Percentiles rank a stretch among this genome's conserved stretches.
These are phyloP conservation scores for Spisula subtruncata DNA, from an alignment of 2,888 invertebrate species.

Conservation along the genomic window DNA sequence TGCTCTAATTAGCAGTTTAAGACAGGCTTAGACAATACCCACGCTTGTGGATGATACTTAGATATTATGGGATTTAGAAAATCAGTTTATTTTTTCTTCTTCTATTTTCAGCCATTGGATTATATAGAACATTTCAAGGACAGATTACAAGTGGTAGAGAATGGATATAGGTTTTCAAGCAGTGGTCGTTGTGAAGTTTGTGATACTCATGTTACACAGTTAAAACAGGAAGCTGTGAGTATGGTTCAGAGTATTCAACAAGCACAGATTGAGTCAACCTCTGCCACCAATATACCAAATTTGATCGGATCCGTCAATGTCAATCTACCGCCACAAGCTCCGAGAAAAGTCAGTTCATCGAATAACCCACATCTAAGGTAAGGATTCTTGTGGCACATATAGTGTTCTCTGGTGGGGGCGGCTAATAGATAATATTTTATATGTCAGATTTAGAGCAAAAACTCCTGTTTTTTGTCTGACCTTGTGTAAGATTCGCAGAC, in stretches of 20 bases:
- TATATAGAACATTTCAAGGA: conserved; percentile 78
- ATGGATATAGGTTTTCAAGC: conserved; percentile 75
- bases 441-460: not conserved
- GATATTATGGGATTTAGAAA: no score
- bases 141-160: conserved; percentile 77
- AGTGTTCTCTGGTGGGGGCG: no score
- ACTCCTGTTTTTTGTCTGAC: not conserved
- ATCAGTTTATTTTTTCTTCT: not conserved
- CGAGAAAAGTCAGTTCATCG: conserved; percentile 55
- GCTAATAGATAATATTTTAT: no score
- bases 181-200: conserved; percentile 83
- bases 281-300: conserved; percentile 75
- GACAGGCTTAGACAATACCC: no score
- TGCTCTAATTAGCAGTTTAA: no score
- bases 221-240: conserved; percentile 83
- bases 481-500: not conserved
- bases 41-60: no score
- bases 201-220: conserved; percentile 80
- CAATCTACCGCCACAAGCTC: conserved; percentile 66
- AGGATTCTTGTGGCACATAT: not conserved
- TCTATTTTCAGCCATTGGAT: conserved; percentile 73
- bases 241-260: conserved; percentile 85
- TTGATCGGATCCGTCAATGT: conserved; percentile 77
- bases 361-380: conserved; percentile 67
- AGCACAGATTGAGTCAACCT: conserved; percentile 77